Evolutionary conservation across 2,888 invertebrate species (phyloP).

Genomic region (Quadroppia sp.): DNA sequence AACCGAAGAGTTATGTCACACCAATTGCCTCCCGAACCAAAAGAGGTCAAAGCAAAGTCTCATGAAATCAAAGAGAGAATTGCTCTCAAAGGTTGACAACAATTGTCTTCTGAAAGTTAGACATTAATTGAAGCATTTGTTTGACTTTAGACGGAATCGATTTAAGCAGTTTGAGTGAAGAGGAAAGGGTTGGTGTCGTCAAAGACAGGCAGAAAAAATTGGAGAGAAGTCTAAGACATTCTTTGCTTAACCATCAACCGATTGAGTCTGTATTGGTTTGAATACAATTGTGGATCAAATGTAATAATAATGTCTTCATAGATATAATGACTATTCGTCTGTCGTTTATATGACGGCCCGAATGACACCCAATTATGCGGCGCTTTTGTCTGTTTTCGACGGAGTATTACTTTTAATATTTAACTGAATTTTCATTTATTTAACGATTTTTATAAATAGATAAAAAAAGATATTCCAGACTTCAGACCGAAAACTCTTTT

Average conservation of each 20-base stretch:
- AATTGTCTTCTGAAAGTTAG: neutral
- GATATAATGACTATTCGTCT: constrained; percentile 63
- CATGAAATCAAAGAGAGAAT: constrained; percentile 28
- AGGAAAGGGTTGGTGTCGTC: neutral
- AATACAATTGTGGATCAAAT: neutral
- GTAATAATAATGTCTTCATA: constrained; percentile 36
- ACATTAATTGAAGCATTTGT: neutral
- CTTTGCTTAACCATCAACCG: neutral
- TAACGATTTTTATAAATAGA: constrained; percentile 51
- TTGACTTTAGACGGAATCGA: constrained; percentile 3
- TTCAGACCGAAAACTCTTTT: constrained; percentile 74
- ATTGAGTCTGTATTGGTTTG: neutral
- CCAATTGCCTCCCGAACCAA: constrained; percentile 37
- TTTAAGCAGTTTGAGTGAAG: neutral
- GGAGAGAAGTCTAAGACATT: neutral
- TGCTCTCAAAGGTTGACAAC: neutral
- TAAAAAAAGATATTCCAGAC: constrained; percentile 61
- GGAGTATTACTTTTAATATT: constrained; percentile 57
- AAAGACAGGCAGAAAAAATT: constrained; percentile 16
- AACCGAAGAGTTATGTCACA: neutral
- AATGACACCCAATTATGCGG: constrained; percentile 70
- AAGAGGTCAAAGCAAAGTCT: constrained; percentile 12
- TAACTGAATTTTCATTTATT: constrained; percentile 15
- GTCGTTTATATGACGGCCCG: constrained; percentile 68
- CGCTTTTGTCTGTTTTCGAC: constrained; percentile 64